Evolutionary conservation across 92 coral and sea anemone species (phyloP), one percentile per base, ranked within the genome.

Genomic region (Actinernus sp.): DNA sequence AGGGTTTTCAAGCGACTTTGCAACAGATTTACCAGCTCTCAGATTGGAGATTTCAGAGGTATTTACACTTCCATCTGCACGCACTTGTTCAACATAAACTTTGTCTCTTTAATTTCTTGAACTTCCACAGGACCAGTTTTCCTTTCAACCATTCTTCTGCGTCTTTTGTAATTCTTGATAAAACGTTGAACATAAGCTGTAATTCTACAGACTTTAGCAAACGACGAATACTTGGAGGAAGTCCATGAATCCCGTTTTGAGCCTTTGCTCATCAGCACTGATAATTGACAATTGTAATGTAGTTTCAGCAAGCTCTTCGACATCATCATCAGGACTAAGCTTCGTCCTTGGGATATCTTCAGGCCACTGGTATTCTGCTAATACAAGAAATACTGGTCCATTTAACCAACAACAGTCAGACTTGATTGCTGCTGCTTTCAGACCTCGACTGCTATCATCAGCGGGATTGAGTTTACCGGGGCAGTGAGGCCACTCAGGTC

Each of bases 371-470:
- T n/a, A n/a, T n/a, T n/a, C n/a, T n/a, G n/a, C n/a, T n/a, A n/a
- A 2, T 48, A 2, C 25, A 2, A 73, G 59, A n/a, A 74, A 82
- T 0, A 56, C 76, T 7, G 83, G 83, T 14, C 88, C 88, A 30
- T 30, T 82, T 1, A 82, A 38, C 82, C 83, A 82, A 2, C 64
- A 37, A 50, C 71, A 52, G 3, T 27, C 32, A 2, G 55, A 25
- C 14, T 26, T 55, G 18, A 72, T 31, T 3, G 63, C 26, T 10
- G 10, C 18, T 3, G 59, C 51, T 31, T 58, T 31, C 6, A 58
- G 26, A 4, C 86, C 81, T 5, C 60, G 45, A 50, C 64, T 68
- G 2, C 79, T 57, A 29, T 69, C 64, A 23, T 79, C 80, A 12
- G 65, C 73, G 0, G 65, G 62, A 45, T 71, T 78, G 2, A 68